A percentile compares a stretch with the other conserved stretches of the same genome.
Conservation (phyloP, 92 coral and sea anemone genomes). For the Galaxea fascicularis region DNA sequence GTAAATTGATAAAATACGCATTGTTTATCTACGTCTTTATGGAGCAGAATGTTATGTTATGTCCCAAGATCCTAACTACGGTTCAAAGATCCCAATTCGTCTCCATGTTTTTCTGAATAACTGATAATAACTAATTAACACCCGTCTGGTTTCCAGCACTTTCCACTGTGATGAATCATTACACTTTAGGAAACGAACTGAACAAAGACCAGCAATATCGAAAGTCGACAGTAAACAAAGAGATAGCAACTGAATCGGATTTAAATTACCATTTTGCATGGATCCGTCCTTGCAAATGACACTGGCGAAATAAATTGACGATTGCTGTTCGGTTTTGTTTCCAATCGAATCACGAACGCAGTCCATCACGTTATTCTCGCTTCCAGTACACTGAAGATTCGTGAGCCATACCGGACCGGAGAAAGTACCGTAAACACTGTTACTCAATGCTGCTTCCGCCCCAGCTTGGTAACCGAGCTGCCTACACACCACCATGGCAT, state of each 20-base stretch:
- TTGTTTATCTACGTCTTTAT: too few relatives aligned
- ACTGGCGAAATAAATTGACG: not conserved
- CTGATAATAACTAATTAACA: too few relatives aligned
- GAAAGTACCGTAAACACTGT: slow-evolving; percentile 9
- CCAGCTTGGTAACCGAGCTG: slow-evolving; percentile 48
- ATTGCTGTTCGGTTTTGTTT: slow-evolving; percentile 1
- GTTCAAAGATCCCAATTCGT: too few relatives aligned
- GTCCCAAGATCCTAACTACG: too few relatives aligned
- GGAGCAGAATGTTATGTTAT: too few relatives aligned
- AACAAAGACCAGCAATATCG: too few relatives aligned
- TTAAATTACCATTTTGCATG: not conserved
- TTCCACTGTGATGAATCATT: too few relatives aligned
- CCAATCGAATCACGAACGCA: slow-evolving; percentile 28
- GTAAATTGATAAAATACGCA: too few relatives aligned
- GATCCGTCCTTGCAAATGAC: slow-evolving; percentile 18
- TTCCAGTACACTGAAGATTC: slow-evolving; percentile 22
- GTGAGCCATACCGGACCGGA: slow-evolving; percentile 24
- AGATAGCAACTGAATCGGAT: not conserved
- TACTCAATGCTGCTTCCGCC: slow-evolving; percentile 9
- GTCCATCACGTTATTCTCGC: slow-evolving; percentile 5
- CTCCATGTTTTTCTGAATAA: too few relatives aligned
- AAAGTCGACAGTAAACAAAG: not conserved
- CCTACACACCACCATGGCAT: slow-evolving; percentile 35
- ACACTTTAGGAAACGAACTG: too few relatives aligned
- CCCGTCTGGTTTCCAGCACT: too few relatives aligned